phyloP scores from a whole-genome alignment of 2,113 vertebrate species.

The Sceloporus undulatus region DNA sequence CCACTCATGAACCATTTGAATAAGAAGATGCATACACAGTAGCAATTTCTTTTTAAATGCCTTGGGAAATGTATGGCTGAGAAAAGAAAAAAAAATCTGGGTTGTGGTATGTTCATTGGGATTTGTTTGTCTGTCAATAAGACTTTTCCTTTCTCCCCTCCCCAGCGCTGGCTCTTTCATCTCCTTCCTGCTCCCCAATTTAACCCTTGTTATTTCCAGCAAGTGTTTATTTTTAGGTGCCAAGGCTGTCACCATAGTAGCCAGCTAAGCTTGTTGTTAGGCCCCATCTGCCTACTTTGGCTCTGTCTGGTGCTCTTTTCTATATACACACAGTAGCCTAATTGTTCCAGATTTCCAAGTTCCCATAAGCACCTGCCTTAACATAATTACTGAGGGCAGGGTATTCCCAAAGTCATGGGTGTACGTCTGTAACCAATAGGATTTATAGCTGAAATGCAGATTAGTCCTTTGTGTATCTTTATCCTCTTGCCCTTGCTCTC shows the following conservation, averaged over 20 bases:
- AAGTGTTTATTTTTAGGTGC: conserved; percentile 37
- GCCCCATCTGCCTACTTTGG: neutral
- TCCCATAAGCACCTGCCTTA: conserved; percentile 38
- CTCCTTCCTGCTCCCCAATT: neutral
- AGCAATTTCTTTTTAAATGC: too few species aligned
- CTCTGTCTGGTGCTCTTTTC: conserved; percentile 10
- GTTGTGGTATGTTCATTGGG: neutral
- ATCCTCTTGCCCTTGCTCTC: conserved; percentile 11
- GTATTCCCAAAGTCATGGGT: neutral
- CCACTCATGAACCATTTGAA: too few species aligned
- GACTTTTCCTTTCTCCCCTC: neutral
- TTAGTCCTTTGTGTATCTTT: conserved; percentile 24
- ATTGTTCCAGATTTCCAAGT: conserved; percentile 29
- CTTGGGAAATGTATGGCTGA: neutral
- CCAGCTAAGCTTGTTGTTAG: neutral
- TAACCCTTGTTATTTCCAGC: conserved; percentile 21
- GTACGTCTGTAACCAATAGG: conserved; percentile 24
- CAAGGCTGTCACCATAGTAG: conserved; percentile 10
- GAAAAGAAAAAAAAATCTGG: neutral
- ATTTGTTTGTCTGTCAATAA: neutral
- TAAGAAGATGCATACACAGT: too few species aligned
- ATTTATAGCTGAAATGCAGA: conserved; percentile 27
- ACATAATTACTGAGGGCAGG: neutral
- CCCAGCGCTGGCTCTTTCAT: conserved; percentile 4
- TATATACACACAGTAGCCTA: conserved; percentile 2